Base-by-base conservation (phyloP, 2,113 vertebrate species). In the Hippocampus guttulatus region DNA sequence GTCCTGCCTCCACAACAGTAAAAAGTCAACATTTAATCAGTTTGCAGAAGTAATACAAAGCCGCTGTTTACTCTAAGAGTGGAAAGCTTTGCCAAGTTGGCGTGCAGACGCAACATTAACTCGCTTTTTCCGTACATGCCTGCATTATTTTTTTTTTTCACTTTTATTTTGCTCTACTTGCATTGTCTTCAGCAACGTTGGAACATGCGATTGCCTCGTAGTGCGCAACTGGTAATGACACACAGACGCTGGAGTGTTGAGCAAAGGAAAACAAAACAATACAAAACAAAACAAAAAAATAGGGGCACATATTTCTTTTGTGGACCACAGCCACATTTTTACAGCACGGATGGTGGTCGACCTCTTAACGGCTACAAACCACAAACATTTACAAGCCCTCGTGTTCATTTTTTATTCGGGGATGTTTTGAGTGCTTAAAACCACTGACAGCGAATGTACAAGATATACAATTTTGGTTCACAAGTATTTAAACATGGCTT, bases 91-190 rank as follows among this genome's bases (percentile, higher is more conserved):
- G 90, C 92, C 90, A 91, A 85, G 76, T 90, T 91, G 89, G 89
- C 85, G 40, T 10, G 30, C 76, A 55, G 52, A 74, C 79, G 77
- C 77, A 81, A 80, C 77, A 86, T 89, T 82, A 90, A 88, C 87
- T 79, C 88, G 86, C 81, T 86, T 90, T 93, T 92, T 92, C 88
- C 90, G 89, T 79, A 84, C 70, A 72, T 81, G 77, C 70, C 76
- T 64, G 57, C 75, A 77, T 70, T 75, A 76, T 75, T 52, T 58
- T 16, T 25, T 60, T 60, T 30, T 30, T 30, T 2, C 2, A 12
- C 1, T 73, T 73, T 76, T 74, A 81, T 81, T 87, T 79, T 81
- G 89, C 83, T 88, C 75, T 27, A 40, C 76, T 81, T 87, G 81
- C 81, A 82, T 75, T 88, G 89, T 81, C 60, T 78, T 65, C 2